Conservation (phyloP, 2,888 invertebrate genomes). For the Archaeoteleia sp. region DNA sequence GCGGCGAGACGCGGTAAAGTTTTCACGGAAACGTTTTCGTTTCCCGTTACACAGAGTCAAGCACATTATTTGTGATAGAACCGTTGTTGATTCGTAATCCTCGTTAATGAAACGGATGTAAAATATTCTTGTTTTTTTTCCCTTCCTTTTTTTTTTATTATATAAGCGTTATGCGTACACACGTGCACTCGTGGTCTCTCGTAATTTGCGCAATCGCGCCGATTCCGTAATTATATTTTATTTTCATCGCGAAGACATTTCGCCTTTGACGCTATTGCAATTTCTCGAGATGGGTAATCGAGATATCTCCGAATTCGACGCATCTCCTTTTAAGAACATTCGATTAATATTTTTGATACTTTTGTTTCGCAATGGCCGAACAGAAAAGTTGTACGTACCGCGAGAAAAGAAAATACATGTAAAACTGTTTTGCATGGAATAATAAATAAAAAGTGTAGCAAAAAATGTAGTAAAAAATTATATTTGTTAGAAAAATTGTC, state of each 20-base stretch:
- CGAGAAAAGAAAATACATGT: too few relatives aligned
- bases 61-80: slow-evolving; percentile 35
- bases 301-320: background rate
- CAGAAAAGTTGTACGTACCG: too few relatives aligned
- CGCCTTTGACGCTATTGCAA: background rate
- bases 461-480: too few relatives aligned
- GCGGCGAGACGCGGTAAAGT: slow-evolving; percentile 21
- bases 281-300: background rate
- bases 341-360: background rate
- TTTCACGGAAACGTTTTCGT: slow-evolving; percentile 41
- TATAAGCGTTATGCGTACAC: slow-evolving; percentile 20
- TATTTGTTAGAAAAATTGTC: too few relatives aligned
- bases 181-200: background rate
- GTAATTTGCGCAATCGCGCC: slow-evolving; percentile 17
- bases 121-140: slow-evolving; percentile 31
- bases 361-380: too few relatives aligned
- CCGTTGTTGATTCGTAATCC: slow-evolving; percentile 25
- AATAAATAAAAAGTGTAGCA: slow-evolving; percentile 2
- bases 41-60: slow-evolving; percentile 41
- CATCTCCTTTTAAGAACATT: background rate
- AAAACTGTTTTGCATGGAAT: too few relatives aligned
- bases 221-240: background rate
- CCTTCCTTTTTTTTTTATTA: slow-evolving; percentile 6
- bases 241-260: background rate
- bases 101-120: slow-evolving; percentile 26